A percentile compares a stretch with the other conserved stretches of the same genome.
These are phyloP conservation scores for Mola mola DNA, from an alignment of 2,113 vertebrate genomes.

Conservation along the genomic window DNA sequence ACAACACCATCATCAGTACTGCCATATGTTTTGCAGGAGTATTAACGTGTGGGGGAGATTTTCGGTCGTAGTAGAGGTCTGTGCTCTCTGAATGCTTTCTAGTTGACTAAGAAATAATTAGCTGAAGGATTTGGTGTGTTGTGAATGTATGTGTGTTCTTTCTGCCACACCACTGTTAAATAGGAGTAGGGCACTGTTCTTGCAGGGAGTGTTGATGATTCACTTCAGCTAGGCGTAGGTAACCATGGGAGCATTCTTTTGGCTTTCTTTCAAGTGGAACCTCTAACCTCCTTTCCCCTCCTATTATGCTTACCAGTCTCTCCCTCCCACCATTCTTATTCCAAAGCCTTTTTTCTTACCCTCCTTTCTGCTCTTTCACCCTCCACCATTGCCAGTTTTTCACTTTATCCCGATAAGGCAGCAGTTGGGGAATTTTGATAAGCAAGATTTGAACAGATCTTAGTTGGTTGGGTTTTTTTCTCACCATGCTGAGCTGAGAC, in stretches of 20 bases:
- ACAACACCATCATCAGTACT: too few relatives aligned
- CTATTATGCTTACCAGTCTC: constrained; percentile 32
- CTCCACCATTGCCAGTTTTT: constrained; percentile 32
- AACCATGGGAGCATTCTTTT: constrained; percentile 68
- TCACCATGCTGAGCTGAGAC: constrained; percentile 95
- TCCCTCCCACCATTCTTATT: constrained; percentile 26
- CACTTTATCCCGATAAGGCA: constrained; percentile 32
- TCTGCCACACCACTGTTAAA: background rate
- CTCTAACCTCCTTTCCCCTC: constrained; percentile 14
- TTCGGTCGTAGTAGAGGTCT: too few relatives aligned
- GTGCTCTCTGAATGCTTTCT: too few relatives aligned
- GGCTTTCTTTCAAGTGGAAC: constrained; percentile 35
- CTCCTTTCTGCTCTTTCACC: constrained; percentile 16
- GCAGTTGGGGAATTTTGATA: constrained; percentile 56
- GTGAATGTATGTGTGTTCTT: background rate
- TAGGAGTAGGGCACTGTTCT: constrained; percentile 15
- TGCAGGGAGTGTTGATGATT: constrained; percentile 30
- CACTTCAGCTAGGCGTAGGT: constrained; percentile 48
- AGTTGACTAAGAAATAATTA: too few relatives aligned
- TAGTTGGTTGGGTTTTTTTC: constrained; percentile 19
- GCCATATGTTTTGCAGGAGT: too few relatives aligned
- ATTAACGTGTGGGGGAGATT: too few relatives aligned
- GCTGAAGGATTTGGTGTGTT: too few relatives aligned
- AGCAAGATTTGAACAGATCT: constrained; percentile 40
- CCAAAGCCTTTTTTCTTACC: constrained; percentile 16